Conservation (phyloP, 2,797 vertebrate species). For the Argya squamiceps region DNA sequence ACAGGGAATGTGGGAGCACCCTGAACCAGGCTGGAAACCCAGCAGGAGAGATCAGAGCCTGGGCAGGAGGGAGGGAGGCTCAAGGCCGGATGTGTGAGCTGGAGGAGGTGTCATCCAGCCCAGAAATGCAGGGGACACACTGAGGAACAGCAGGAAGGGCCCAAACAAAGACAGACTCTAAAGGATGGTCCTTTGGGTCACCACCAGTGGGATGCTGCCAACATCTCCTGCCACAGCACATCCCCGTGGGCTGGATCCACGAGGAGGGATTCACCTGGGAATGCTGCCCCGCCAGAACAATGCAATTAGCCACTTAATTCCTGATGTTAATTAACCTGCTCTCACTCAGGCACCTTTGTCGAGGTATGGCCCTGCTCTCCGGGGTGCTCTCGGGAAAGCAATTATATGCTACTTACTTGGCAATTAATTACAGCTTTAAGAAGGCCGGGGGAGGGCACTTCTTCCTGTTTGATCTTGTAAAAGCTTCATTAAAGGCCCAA, state of each 20-base stretch:
- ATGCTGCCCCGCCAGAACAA: background rate
- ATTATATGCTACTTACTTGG: constrained; percentile 71
- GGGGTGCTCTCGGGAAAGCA: constrained; percentile 67
- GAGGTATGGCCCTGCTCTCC: constrained; percentile 69
- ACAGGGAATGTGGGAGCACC: background rate
- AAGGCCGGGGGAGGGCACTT: constrained; percentile 37
- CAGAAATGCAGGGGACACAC: background rate
- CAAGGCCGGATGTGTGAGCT: background rate
- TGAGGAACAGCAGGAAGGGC: background rate
- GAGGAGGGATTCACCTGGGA: fast-evolving
- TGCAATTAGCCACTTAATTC: constrained; percentile 71
- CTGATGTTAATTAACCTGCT: constrained; percentile 71
- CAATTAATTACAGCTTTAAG: constrained; percentile 75
- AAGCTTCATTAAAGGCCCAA: constrained; percentile 45
- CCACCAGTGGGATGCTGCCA: fast-evolving
- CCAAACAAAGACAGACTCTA: background rate
- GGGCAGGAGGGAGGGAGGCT: background rate
- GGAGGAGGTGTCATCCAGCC: background rate
- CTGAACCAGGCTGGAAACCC: background rate
- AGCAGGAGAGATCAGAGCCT: background rate
- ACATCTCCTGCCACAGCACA: fast-evolving
- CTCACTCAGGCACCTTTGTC: constrained; percentile 64
- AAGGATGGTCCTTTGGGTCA: background rate
- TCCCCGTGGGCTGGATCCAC: fast-evolving
- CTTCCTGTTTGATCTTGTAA: constrained; percentile 44